Percentiles rank a stretch among this genome's conserved stretches.
These are phyloP conservation scores for Trematomus bernacchii DNA, from an alignment of 2,797 vertebrate genomes.

Conservation along the genomic window DNA sequence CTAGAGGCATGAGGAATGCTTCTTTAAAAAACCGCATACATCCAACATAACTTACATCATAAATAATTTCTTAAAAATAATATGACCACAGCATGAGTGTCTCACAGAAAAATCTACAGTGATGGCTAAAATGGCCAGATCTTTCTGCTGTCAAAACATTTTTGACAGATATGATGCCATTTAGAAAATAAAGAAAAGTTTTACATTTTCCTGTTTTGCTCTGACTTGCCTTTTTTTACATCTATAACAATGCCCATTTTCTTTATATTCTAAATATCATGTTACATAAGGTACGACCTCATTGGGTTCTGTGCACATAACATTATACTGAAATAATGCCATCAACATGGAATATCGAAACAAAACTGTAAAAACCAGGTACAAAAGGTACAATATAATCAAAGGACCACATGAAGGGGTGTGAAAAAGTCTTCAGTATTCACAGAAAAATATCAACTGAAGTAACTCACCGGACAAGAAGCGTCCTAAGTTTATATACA, in stretches of 20 bases:
- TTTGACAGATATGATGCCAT: constrained; percentile 73
- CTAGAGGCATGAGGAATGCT: constrained; percentile 88
- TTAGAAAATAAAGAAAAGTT: constrained; percentile 71
- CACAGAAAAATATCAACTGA: constrained; percentile 94
- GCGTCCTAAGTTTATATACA: constrained; percentile 99
- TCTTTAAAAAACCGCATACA: constrained; percentile 83
- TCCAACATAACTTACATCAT: constrained; percentile 87
- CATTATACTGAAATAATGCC: constrained; percentile 89
- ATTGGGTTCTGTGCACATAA: constrained; percentile 73
- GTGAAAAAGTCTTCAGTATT: constrained; percentile 96
- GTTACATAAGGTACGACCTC: constrained; percentile 68
- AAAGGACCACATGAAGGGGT: constrained; percentile 90
- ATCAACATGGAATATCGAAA: constrained; percentile 87
- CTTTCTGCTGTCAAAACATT: constrained; percentile 77
- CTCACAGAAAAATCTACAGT: constrained; percentile 82
- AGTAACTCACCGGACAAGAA: constrained; percentile 93
- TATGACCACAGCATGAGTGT: constrained; percentile 85
- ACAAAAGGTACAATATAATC: constrained; percentile 89
- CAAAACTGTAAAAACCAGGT: constrained; percentile 88
- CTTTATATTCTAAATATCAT: constrained; percentile 74
- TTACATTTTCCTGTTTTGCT: constrained; percentile 61
- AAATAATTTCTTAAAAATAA: constrained; percentile 87
- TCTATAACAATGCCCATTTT: constrained; percentile 76
- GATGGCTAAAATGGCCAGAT: constrained; percentile 79
- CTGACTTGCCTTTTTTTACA: constrained; percentile 67